A percentile compares a stretch with the other conserved stretches of the same genome.
phyloP scores from a whole-genome alignment of 1,140 invertebrate genomes.

The Hypothenemus hampei region DNA sequence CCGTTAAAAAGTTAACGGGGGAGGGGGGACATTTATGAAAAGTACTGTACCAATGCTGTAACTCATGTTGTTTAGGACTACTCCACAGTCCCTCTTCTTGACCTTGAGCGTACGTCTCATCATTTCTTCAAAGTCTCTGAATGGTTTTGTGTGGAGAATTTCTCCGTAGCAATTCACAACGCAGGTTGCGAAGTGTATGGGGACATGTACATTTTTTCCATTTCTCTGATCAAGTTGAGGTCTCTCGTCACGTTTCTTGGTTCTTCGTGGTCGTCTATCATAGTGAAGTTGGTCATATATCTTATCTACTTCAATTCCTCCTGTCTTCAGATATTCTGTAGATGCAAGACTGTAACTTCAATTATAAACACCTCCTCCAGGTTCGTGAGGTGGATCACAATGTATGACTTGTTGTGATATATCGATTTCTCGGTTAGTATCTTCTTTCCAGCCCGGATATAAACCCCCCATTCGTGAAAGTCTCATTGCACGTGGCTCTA shows the following conservation, averaged over 20 bases:
- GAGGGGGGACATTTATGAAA: too few relatives aligned
- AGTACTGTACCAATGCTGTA: slow-evolving; percentile 1
- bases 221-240: slow-evolving; percentile 8
- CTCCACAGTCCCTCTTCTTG: not conserved
- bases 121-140: not conserved
- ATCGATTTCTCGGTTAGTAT: slow-evolving; percentile 3
- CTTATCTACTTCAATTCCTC: not conserved
- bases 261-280: slow-evolving; percentile 4
- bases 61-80: not conserved
- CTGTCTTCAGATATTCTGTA: slow-evolving; percentile 18
- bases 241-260: not conserved
- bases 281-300: not conserved
- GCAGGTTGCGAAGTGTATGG: slow-evolving; percentile 6
- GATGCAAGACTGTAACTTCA: slow-evolving; percentile 3
- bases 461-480: slow-evolving; percentile 9
- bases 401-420: too few relatives aligned
- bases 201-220: not conserved
- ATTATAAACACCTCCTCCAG: slow-evolving; percentile 9
- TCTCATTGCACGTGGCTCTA: slow-evolving; percentile 1
- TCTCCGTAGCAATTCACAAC: slow-evolving; percentile 16
- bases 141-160: slow-evolving; percentile 5
- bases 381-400: slow-evolving; percentile 7
- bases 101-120: not conserved
- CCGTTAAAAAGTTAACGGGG: too few relatives aligned
- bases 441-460: not conserved